Conservation (phyloP, 2,888 invertebrate genomes). For the Acrobeloides nanus region DNA sequence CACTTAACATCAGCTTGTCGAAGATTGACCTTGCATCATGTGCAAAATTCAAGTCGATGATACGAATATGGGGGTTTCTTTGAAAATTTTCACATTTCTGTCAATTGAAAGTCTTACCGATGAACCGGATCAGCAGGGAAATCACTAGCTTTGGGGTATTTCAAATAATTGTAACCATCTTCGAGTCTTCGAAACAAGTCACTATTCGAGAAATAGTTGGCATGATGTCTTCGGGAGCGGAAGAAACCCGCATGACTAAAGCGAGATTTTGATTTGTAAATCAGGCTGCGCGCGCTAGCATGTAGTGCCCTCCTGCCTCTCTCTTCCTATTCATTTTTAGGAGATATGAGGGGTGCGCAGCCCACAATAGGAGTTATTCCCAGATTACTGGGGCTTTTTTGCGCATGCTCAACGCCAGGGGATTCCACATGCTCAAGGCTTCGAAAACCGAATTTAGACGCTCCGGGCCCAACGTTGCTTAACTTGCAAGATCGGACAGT, state of each 20-base stretch:
- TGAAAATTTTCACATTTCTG: conserved; percentile 2
- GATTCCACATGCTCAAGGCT: too few species aligned
- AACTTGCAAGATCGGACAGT: too few species aligned
- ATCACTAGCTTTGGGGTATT: conserved; percentile 34
- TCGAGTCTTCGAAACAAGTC: conserved; percentile 28
- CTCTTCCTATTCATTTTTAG: too few species aligned
- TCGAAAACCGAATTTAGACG: too few species aligned
- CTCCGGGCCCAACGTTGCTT: too few species aligned
- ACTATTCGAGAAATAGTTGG: conserved; percentile 42
- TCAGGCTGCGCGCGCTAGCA: too few species aligned
- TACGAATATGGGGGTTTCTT: conserved; percentile 58
- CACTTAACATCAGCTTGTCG: conserved; percentile 53
- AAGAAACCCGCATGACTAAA: conserved; percentile 11
- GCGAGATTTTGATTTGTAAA: too few species aligned
- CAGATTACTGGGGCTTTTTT: too few species aligned
- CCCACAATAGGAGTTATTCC: too few species aligned
- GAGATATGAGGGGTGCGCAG: too few species aligned
- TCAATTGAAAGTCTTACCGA: background rate
- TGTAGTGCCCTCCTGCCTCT: too few species aligned
- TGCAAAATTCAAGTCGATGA: conserved; percentile 65
- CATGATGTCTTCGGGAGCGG: conserved; percentile 29
- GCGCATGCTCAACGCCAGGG: too few species aligned
- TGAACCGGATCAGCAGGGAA: conserved; percentile 7
- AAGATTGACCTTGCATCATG: conserved; percentile 55
- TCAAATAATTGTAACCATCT: conserved; percentile 32